phyloP scores from a whole-genome alignment of 2,888 invertebrate genomes.

The Rosalia funebris region DNA sequence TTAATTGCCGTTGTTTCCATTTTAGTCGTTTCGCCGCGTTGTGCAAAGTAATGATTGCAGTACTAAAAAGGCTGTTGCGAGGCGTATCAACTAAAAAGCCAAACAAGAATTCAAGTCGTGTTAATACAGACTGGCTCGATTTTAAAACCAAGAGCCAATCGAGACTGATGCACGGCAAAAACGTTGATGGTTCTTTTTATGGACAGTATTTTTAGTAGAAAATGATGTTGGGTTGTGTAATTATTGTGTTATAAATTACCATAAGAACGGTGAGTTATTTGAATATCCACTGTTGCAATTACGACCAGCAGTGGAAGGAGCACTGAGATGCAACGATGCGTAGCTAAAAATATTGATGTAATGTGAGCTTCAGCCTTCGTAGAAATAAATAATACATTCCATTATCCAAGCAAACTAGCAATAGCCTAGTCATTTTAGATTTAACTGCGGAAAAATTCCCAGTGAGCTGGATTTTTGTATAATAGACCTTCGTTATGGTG shows the following conservation, averaged over 20 bases:
- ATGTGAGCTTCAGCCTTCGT: background rate
- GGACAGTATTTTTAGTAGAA: background rate
- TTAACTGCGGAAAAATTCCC: too few relatives aligned
- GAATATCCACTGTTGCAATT: background rate
- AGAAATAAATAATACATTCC: too few relatives aligned
- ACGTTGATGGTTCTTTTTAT: background rate
- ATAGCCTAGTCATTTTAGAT: too few relatives aligned
- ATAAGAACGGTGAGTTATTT: background rate
- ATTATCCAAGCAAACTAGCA: too few relatives aligned
- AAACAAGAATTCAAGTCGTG: background rate
- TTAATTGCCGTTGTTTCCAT: slow-evolving; percentile 18
- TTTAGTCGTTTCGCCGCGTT: slow-evolving; percentile 15
- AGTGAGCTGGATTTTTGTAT: too few relatives aligned
- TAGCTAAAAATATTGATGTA: background rate
- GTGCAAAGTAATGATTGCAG: slow-evolving; percentile 17
- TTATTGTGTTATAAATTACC: background rate
- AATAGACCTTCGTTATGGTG: too few relatives aligned
- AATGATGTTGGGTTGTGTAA: background rate
- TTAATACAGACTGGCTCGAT: background rate
- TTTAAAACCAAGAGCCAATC: slow-evolving; percentile 8
- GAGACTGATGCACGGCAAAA: background rate
- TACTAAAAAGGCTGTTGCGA: slow-evolving; percentile 8
- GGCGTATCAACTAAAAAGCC: slow-evolving; percentile 9
- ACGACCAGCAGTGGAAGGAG: background rate
- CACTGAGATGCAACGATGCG: background rate